Percentiles rank a stretch among this genome's conserved stretches.
phyloP scores from a whole-genome alignment of 2,113 vertebrate genomes.

The Triplophysa tibetana region DNA sequence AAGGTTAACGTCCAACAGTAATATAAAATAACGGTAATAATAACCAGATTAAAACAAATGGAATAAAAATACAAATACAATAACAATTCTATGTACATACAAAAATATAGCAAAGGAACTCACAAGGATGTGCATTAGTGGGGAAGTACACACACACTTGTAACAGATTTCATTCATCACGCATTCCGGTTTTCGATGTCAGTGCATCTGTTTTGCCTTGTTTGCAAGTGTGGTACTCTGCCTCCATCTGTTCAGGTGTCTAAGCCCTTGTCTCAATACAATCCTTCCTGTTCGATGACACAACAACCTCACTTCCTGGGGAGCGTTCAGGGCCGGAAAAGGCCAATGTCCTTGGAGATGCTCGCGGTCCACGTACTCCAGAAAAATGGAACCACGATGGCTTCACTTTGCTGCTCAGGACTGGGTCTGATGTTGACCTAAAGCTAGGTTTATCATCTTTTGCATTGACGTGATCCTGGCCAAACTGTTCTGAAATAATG shows the following conservation, averaged over 20 bases:
- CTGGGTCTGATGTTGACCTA: constrained; percentile 8
- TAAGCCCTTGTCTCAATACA: constrained; percentile 44
- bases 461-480: not conserved
- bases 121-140: constrained; percentile 65
- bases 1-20: constrained; percentile 55
- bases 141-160: constrained; percentile 44
- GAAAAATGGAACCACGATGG: constrained; percentile 21
- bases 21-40: constrained; percentile 60
- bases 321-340: constrained; percentile 24
- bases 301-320: constrained; percentile 40
- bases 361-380: constrained; percentile 12
- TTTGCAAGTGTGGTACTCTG: constrained; percentile 39
- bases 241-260: constrained; percentile 46
- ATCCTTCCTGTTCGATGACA: constrained; percentile 35
- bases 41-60: constrained; percentile 63
- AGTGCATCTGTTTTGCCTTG: constrained; percentile 54
- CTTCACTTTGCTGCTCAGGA: constrained; percentile 13
- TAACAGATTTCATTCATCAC: constrained; percentile 52
- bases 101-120: constrained; percentile 81
- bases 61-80: constrained; percentile 67
- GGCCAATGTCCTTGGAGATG: constrained; percentile 25
- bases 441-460: not conserved
- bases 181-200: constrained; percentile 48
- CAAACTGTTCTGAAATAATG: constrained; percentile 14
- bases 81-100: constrained; percentile 75